Evolutionary conservation across 2,888 invertebrate genomes (phyloP), one percentile per base, ranked within the genome.

Genomic region (Calephelis perditalis): DNA sequence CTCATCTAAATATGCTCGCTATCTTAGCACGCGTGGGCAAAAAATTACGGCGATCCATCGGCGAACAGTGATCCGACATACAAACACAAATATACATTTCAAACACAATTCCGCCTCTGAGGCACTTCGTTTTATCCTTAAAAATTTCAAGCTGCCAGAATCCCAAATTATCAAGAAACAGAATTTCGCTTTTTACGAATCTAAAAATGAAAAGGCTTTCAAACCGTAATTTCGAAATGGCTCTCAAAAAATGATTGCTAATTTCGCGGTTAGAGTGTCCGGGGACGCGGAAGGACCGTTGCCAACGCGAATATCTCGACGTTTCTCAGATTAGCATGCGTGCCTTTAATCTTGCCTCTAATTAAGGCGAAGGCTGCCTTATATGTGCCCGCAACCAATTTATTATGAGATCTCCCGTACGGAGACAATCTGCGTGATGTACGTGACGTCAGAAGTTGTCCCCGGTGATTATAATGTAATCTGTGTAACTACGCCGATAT

Each of bases 311-410:
- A 58, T 55, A 45, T 44, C 62, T 63, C 56, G 63, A 63, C 62
- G 67, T 66, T 65, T 63, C 61, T 60, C 69, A 68, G 67, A 67
- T 70, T 65, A 67, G 61, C 58, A 59, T 65, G 63, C 64, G 60
- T 63, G 64, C 68, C 66, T 70, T 68, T 71, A 74, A 73, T 71
- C 71, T 70, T 63, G 64, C 63, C 67, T 67, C 69, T 72, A 75
- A 75, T 76, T 76, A 74, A 69, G 68, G 67, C 70, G 63, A 62
- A 67, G 67, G 68, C 65, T 70, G 71, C 68, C 68, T 64, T 59
- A 58, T 62, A 61, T 61, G 62, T 58, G 68, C 65, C 65, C 68
- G 67, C 65, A 68, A 65, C 69, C 70, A 72, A 73, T 75, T 72
- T 75, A 73, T 73, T 68, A 69, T 65, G 65, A 65, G 64, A 56